Evolutionary conservation across 2,113 vertebrate species (phyloP).

Genomic region (Notiomystis cincta): DNA sequence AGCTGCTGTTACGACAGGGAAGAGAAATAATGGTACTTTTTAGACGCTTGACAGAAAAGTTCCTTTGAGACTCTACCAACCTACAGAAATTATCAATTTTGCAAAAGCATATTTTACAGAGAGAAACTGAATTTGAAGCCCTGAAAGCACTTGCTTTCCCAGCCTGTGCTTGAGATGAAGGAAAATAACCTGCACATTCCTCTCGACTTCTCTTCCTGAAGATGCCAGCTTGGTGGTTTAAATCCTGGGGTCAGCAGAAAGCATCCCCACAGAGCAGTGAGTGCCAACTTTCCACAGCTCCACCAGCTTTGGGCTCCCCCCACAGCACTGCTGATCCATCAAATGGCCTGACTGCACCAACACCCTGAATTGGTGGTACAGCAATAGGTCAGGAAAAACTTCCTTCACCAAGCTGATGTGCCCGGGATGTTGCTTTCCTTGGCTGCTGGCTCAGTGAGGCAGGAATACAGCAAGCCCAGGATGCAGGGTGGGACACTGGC

Average conservation of each 20-base stretch:
- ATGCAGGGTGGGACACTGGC: background rate
- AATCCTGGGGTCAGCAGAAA: background rate
- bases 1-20: background rate
- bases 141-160: background rate
- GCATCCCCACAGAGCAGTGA: accelerated
- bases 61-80: conserved; percentile 40
- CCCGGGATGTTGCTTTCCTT: background rate
- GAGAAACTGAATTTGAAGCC: background rate
- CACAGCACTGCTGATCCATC: background rate
- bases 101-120: conserved; percentile 3
- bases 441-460: background rate
- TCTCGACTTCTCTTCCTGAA: background rate
- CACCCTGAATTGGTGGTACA: background rate
- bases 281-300: background rate
- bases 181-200: background rate
- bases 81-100: conserved; percentile 35
- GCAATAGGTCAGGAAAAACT: background rate
- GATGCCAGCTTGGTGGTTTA: background rate
- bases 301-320: background rate
- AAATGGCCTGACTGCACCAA: background rate
- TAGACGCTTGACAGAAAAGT: background rate
- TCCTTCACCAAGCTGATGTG: background rate
- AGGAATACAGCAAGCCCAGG: background rate
- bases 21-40: background rate
- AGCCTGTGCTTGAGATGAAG: background rate